Base-by-base conservation (phyloP, 30 jellyfish, hydroid and myxozoan species). In the Rhopilema esculentum region DNA sequence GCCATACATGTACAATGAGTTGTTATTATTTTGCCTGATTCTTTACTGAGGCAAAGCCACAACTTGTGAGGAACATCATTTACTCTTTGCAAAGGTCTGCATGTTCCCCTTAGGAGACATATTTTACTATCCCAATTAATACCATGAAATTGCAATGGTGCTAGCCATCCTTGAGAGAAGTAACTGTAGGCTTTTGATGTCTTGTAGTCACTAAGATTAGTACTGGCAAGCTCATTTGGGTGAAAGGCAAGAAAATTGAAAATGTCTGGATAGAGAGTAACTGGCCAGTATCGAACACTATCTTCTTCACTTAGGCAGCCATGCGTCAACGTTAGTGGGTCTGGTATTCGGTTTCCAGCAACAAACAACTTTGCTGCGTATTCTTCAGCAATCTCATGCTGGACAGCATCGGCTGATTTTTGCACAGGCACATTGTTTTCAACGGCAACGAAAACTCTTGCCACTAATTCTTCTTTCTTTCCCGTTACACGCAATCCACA, bases 1-100 rank as follows among this genome's bases (percentile, higher is more conserved):
- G 93, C 96, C 96, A 87, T 87, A 30, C 96, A 80, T 15, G 96
- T 62, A 51, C 96, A 78, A 48, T 67, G 88, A 8, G 87, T 76
- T 15, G 0, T 19, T 24, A 86, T 16, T 7, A 86, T 28, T 31
- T 86, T 86, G 28, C 85, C 95, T n/a, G 68, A 25, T 40, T 19
- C 16, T 65, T 86, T 86, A 8, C 19, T 8, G 21, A 86, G n/a
- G 70, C 83, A 76, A 16, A 86, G 49, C 95, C 95, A 86, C 19
- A 86, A 66, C 29, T 86, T 86, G 84, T 86, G 95, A 7, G 77
- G 75, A 20, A 69, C 61, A 66, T 86, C 91, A 1, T 27, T 1
- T 8, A 76, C 67, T 30, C 91, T 31, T 31, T 80, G 93, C 1
- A 81, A 88, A 7, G 88, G 87, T 19, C 89, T 61, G 82, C 92